Base-by-base conservation (phyloP, 2,888 invertebrate genomes). In the Microctonus brassicae region DNA sequence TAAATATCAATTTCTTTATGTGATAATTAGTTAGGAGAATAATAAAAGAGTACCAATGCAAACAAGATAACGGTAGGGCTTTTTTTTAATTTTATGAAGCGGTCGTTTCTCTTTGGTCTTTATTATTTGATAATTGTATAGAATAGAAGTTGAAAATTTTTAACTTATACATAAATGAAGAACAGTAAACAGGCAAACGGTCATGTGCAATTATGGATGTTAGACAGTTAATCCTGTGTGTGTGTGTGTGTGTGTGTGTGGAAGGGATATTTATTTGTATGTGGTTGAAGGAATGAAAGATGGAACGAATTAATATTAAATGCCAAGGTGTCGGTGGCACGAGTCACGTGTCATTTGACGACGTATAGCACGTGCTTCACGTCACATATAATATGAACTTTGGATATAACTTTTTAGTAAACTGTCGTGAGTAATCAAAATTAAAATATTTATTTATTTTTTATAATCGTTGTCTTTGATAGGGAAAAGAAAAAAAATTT, bases 331-430 rank as follows among this genome's bases (percentile, higher is more conserved):
- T 47, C 47, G 67, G 73, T 77, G 77, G 75, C 76, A 78, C 74
- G 63, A 72, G 79, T 78, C 81, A 80, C 79, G 81, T 76, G 79
- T 72, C 69, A 62, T 33, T 66, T 66, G 60, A 61, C 42, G 33
- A 36, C 13, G 64, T 57, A 64, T 76, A 74, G 75, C 70, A 53
- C 73, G 24, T 39, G 57, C 24, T 22, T 24, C 34, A 47, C 17
- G 47, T 47, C 47, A 47, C 47, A 47, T 17, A 47, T 17, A 47
- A 47, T 47, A 47, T 47, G 17, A n/a, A 47, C 17, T 47, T 17
- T 47, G 47, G 17, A 47, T 47, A 47, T 47, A 3, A 5, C 17
- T 47, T 47, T 47, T 17, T 47, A 47, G 47, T 47, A 6, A 47
- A 47, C 47, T 47, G 47, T 47, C 47, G 17, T 47, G 17, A 17